phyloP scores from a whole-genome alignment of 2,888 invertebrate genomes.

The Autographa pulchrina region DNA sequence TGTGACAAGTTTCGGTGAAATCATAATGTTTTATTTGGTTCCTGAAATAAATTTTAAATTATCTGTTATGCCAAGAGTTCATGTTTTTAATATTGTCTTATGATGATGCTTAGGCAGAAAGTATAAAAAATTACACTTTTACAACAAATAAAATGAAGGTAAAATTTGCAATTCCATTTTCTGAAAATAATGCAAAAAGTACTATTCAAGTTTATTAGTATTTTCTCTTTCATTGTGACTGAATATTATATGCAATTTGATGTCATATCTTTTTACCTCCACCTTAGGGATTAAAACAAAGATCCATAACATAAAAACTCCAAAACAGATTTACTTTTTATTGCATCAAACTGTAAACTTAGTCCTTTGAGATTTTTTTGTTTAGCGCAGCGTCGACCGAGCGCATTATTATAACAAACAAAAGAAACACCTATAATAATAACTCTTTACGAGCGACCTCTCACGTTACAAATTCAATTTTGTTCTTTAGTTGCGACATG shows the following conservation, averaged over 20 bases:
- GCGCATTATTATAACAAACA: conserved; percentile 69
- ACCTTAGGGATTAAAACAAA: conserved; percentile 24
- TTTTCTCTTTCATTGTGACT: conserved; percentile 14
- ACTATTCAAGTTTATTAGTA: neutral
- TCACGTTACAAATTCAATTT: conserved; percentile 81
- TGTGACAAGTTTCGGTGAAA: conserved; percentile 11
- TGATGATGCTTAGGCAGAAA: no score
- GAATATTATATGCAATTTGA: conserved; percentile 20
- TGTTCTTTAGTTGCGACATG: conserved; percentile 70
- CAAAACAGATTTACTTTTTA: conserved; percentile 51
- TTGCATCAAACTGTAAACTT: conserved; percentile 48
- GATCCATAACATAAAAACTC: conserved; percentile 35
- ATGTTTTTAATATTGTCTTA: no score
- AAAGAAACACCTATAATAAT: conserved; percentile 73
- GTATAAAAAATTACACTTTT: no score
- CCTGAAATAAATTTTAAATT: neutral
- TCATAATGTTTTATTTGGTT: neutral
- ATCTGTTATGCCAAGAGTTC: neutral
- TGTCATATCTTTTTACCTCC: conserved; percentile 19
- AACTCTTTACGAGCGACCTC: conserved; percentile 69
- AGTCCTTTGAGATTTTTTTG: conserved; percentile 56
- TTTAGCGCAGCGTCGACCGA: conserved; percentile 44
- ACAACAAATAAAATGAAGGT: no score
- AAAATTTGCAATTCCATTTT: no score
- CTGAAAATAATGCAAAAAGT: neutral